Base-by-base conservation (phyloP, 2,797 vertebrate genomes). In the Phrynocephalus guinanensis region DNA sequence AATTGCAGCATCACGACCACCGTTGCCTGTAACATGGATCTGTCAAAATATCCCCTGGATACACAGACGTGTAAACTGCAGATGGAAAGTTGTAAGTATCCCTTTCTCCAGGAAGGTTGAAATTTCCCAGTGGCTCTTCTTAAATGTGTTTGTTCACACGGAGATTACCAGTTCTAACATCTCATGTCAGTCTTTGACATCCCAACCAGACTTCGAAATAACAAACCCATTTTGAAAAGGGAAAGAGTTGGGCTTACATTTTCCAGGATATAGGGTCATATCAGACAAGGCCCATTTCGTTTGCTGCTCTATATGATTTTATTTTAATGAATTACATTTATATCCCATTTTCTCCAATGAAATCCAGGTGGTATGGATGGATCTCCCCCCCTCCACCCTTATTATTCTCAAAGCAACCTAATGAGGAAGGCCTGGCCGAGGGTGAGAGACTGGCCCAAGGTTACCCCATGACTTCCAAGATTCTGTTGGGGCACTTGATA, bases 11-110 rank as follows among this genome's bases (percentile, higher is more conserved):
- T 97, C 86, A 97, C 97, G 1, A 96, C 97, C 2, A 97, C 97
- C 7, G 95, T 97, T 88, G 95, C 97, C 5, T 97, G 97, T 89
- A 97, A 97, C 91, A 97, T 97, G 97, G 97, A 97, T 84, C 92
- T 97, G 63, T 97, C 97, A 56, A 97, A 97, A 94, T 97, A 97
- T 28, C 97, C 97, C 52, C 96, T 97, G 96, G 97, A 97, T 92
- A 97, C 95, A 73, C 97, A 97, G 88, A 97, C 94, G 0, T 97
- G 97, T 93, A 96, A 44, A 86, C 44, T 97, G 89, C 97, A 97
- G 84, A 93, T 97, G 66, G 97, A 97, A 93, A 97, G 97, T 89
- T 97, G 97, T 97, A 93, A 97, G 97, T 97, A 94, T 20, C 67
- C 79, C 3, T 0, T 44, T 85, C 73, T 38, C 10, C 1, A 30